Evolutionary conservation across 2,797 vertebrate species (phyloP).

Genomic region (Podarcis siculus): DNA sequence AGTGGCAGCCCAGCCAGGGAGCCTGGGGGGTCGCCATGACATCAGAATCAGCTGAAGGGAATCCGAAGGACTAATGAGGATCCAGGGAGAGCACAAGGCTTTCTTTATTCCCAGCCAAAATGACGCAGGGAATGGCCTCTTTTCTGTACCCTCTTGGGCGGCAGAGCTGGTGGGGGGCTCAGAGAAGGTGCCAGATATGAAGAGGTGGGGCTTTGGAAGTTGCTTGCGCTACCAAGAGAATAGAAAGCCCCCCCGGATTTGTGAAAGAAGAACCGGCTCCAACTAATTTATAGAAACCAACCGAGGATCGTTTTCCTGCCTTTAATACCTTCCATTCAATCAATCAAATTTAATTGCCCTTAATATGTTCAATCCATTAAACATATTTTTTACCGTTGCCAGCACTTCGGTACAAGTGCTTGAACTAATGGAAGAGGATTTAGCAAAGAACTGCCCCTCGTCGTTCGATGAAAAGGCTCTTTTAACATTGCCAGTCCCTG

Average conservation of each 20-base stretch:
- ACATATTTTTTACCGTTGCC: background rate
- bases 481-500: background rate
- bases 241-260: background rate
- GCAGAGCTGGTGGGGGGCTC: background rate
- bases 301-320: background rate
- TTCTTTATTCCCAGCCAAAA: conserved; percentile 25
- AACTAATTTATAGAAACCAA: background rate
- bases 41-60: conserved; percentile 14
- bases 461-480: background rate
- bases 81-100: background rate
- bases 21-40: background rate
- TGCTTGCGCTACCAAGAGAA: background rate
- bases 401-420: background rate
- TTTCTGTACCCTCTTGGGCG: conserved; percentile 16
- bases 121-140: background rate
- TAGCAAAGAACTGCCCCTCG: background rate
- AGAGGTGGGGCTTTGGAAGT: background rate
- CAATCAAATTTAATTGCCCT: background rate
- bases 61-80: background rate
- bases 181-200: background rate
- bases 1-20: background rate
- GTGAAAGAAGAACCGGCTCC: background rate
- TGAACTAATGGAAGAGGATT: background rate
- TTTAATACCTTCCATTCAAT: background rate
- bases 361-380: background rate